Base-by-base conservation (phyloP, 2,113 vertebrate species). In the Otolemur garnettii region DNA sequence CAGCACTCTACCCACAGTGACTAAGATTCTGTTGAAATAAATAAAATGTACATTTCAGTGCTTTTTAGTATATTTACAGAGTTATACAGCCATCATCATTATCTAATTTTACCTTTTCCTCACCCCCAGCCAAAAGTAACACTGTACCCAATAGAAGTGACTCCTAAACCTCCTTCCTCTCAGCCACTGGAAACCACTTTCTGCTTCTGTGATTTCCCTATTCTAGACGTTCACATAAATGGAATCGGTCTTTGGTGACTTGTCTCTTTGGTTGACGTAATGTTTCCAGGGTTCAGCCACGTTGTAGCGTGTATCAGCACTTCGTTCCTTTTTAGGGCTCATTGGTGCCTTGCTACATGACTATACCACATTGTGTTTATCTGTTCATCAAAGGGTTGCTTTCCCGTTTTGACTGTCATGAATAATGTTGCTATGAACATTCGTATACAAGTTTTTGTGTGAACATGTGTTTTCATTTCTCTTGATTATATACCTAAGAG, bases 31-130 rank as follows among this genome's bases (percentile, higher is more conserved):
- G 45, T 50, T 10, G 45, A 50, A 50, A 50, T 45, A 45, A 45
- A 45, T 68, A 79, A 90, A 79, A 2, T 35, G 4, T 33, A 78
- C 8, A 14, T 33, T 62, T 66, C 45, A 30, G 11, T 87, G 38
- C 26, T 35, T 94, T 82, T n/a, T 71, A 69, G 19, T 85, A 22
- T 81, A 50, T 45, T 77, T 30, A 79, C 80, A 90, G 64, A 91
- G 6, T 86, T 53, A 50, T n/a, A 22, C 24, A 28, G 7, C 5
- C 45, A 69, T 68, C 45, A 24, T 5, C 64, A 38, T 80, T 71
- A 84, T 69, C 24, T 72, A 53, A 59, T 72, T 89, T 78, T 71
- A 93, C 18, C 30, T 89, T 84, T 93, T 74, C 64, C 50, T 95
- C 38, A 60, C 50, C 19, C 42, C 22, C 4, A 38, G 38, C 30